phyloP scores from a whole-genome alignment of 2,888 invertebrate genomes.

The Hyppa rectilinea region DNA sequence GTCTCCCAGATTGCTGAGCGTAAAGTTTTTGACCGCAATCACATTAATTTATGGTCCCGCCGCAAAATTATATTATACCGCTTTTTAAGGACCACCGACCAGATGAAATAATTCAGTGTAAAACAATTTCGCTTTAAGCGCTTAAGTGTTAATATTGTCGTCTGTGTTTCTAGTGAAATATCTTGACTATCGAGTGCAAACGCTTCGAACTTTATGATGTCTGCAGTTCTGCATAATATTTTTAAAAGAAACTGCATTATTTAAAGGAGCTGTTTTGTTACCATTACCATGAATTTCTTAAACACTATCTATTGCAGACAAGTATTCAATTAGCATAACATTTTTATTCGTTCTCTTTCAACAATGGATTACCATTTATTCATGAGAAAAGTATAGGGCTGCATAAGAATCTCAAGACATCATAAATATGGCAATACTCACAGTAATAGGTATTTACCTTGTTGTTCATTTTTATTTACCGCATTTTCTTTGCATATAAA shows the following conservation, averaged over 20 bases:
- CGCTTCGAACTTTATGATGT: conserved; percentile 17
- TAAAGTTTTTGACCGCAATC: conserved; percentile 39
- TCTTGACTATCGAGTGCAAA: conserved; percentile 12
- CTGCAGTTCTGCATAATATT: conserved; percentile 20
- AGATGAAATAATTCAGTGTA: background rate
- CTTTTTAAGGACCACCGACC: background rate
- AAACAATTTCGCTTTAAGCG: conserved; percentile 11
- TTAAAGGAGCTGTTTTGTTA: conserved; percentile 15
- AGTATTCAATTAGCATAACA: conserved; percentile 27
- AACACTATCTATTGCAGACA: conserved; percentile 15
- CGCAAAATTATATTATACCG: conserved; percentile 14
- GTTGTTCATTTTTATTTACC: conserved; percentile 9
- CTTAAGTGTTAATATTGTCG: background rate
- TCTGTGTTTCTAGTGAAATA: conserved; percentile 13
- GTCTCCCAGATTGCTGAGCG: conserved; percentile 20
- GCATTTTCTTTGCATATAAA: conserved; percentile 9
- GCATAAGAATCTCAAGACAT: conserved; percentile 23
- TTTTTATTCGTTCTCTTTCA: conserved; percentile 32
- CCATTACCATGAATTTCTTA: conserved; percentile 41
- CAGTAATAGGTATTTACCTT: background rate
- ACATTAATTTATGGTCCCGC: conserved; percentile 16
- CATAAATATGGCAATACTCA: conserved; percentile 23
- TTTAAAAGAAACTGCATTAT: conserved; percentile 17
- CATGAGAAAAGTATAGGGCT: conserved; percentile 20
- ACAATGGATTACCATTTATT: conserved; percentile 36